Percentiles rank a stretch among this genome's conserved stretches.
Conservation (phyloP, 2,113 vertebrate genomes). For the Tychaedon coryphoeus region DNA sequence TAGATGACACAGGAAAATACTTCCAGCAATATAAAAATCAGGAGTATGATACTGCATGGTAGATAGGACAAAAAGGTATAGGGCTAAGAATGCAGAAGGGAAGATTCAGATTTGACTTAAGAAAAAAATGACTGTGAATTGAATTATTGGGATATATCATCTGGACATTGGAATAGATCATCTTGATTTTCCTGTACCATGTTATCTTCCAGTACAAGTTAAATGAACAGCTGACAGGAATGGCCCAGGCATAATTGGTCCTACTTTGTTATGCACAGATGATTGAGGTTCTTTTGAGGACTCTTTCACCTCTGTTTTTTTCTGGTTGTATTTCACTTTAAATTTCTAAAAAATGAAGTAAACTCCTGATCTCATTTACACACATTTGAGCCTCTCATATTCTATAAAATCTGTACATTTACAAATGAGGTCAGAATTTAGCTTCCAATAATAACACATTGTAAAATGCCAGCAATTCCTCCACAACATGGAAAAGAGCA, state of each 20-base stretch:
- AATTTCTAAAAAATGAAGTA: conserved; percentile 5
- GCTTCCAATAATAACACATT: background rate
- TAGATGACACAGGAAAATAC: background rate
- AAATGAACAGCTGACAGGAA: background rate
- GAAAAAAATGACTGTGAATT: background rate
- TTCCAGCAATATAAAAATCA: background rate
- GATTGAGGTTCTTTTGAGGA: background rate
- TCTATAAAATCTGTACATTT: conserved; percentile 15
- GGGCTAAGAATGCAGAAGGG: background rate
- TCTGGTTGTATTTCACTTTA: background rate
- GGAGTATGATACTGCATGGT: background rate
- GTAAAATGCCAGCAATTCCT: background rate
- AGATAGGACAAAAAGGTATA: background rate
- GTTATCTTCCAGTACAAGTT: background rate
- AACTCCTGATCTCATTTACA: conserved; percentile 8
- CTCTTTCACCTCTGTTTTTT: background rate
- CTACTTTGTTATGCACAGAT: background rate
- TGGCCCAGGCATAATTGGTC: background rate
- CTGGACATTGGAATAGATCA: background rate
- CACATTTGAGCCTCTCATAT: background rate
- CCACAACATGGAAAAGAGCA: background rate
- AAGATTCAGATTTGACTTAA: background rate
- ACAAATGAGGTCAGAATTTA: conserved; percentile 52
- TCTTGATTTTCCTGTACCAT: background rate
- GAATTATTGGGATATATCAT: background rate